Conservation (phyloP, 2,888 invertebrate species). For the Stenchaetothrips biformis region DNA sequence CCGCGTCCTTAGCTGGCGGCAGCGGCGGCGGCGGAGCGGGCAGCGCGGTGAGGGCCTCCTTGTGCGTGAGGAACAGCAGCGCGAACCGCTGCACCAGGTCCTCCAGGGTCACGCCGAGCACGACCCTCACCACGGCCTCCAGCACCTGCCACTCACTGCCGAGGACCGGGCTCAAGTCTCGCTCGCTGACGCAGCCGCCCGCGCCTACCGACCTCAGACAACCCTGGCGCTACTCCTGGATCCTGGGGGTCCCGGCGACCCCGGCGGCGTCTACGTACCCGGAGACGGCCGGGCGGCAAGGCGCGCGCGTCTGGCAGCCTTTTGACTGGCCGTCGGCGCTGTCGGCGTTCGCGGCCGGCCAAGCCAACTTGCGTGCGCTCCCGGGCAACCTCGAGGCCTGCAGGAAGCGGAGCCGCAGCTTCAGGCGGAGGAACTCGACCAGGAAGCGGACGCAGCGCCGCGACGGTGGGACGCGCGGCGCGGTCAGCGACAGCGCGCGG, state of each 20-base stretch:
- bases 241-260: too few species aligned
- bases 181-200: too few species aligned
- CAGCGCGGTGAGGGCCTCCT: not conserved
- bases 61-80: not conserved
- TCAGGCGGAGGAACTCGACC: not conserved
- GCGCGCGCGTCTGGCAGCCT: not conserved
- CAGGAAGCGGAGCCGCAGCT: not conserved
- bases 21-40: not conserved
- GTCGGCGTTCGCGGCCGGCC: not conserved
- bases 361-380: too few species aligned
- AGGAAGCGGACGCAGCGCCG: not conserved
- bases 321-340: not conserved
- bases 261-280: too few species aligned
- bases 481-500: too few species aligned
- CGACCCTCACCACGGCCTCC: not conserved
- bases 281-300: not conserved
- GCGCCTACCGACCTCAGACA: too few species aligned
- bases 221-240: too few species aligned
- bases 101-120: not conserved
- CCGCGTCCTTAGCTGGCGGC: not conserved
- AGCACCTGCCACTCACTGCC: not conserved
- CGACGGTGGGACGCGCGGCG: not conserved
- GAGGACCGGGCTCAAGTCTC: not conserved
- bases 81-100: slow-evolving; percentile 3
- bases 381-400: not conserved